Conservation (phyloP, 2,797 vertebrate species). For the Acrossocheilus wenchowensis region DNA sequence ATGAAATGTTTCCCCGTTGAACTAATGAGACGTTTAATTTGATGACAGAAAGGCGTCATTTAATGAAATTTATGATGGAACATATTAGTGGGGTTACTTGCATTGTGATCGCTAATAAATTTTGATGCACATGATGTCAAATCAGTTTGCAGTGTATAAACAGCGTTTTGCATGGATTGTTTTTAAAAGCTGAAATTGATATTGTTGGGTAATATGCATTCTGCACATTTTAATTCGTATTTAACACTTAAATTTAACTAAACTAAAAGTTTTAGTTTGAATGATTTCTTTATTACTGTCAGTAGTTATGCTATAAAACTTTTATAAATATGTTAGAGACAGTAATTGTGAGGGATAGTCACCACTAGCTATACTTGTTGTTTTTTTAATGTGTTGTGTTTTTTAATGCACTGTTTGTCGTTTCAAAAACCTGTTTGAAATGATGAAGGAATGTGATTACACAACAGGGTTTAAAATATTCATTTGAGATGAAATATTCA, state of each 20-base stretch:
- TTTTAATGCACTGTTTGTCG: constrained; percentile 23
- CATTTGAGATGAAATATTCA: constrained; percentile 46
- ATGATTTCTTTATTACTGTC: background rate
- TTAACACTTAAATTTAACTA: background rate
- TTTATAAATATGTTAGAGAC: background rate
- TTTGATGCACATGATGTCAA: constrained; percentile 30
- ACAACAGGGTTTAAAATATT: constrained; percentile 48
- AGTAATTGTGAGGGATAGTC: background rate
- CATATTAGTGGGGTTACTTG: constrained; percentile 49
- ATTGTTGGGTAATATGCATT: background rate
- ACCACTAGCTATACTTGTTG: constrained; percentile 2
- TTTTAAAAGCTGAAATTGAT: background rate
- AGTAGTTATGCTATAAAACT: background rate
- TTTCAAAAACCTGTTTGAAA: constrained; percentile 39
- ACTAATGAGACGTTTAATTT: constrained; percentile 56
- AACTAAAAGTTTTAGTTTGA: background rate
- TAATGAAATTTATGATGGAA: constrained; percentile 44
- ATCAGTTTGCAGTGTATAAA: background rate
- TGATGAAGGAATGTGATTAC: constrained; percentile 53
- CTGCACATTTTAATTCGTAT: background rate
- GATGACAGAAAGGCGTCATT: constrained; percentile 38
- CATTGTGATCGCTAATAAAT: constrained; percentile 19
- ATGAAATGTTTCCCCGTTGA: constrained; percentile 46
- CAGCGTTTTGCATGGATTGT: background rate
- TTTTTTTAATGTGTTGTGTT: constrained; percentile 10